phyloP scores from a whole-genome alignment of 2,888 invertebrate genomes.

The Colletes collaris region DNA sequence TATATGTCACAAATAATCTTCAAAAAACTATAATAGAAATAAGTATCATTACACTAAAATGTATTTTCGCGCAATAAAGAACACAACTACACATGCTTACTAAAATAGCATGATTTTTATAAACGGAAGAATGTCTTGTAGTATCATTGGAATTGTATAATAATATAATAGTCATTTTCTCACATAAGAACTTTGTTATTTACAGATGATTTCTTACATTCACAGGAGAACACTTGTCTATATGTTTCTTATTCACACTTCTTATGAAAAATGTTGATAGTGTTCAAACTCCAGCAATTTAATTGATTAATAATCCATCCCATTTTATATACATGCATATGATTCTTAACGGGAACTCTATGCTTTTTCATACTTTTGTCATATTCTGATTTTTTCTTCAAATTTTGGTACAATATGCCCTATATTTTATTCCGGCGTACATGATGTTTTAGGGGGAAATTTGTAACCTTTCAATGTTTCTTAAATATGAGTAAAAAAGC shows the following conservation, averaged over 20 bases:
- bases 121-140: constrained; percentile 41
- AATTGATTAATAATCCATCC: constrained; percentile 45
- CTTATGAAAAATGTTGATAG: constrained; percentile 48
- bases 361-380: constrained; percentile 23
- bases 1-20: constrained; percentile 54
- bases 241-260: constrained; percentile 40
- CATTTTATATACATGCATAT: constrained; percentile 47
- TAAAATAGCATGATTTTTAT: constrained; percentile 40
- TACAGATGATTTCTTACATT: constrained; percentile 62
- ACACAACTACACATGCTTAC: constrained; percentile 61
- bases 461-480: constrained; percentile 44
- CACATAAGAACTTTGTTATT: constrained; percentile 55
- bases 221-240: constrained; percentile 64
- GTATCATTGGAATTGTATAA: constrained; percentile 42
- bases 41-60: constrained; percentile 47
- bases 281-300: constrained; percentile 48
- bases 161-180: constrained; percentile 55
- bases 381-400: constrained; percentile 38
- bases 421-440: constrained; percentile 68
- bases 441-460: constrained; percentile 66
- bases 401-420: constrained; percentile 69
- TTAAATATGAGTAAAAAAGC: constrained; percentile 62
- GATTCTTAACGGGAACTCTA: constrained; percentile 26
- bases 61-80: constrained; percentile 47
- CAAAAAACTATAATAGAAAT: constrained; percentile 53